Evolutionary conservation across 1,140 invertebrate genomes (phyloP), one percentile per base, ranked within the genome.

Genomic region (Caenorhabditis briggsae): DNA sequence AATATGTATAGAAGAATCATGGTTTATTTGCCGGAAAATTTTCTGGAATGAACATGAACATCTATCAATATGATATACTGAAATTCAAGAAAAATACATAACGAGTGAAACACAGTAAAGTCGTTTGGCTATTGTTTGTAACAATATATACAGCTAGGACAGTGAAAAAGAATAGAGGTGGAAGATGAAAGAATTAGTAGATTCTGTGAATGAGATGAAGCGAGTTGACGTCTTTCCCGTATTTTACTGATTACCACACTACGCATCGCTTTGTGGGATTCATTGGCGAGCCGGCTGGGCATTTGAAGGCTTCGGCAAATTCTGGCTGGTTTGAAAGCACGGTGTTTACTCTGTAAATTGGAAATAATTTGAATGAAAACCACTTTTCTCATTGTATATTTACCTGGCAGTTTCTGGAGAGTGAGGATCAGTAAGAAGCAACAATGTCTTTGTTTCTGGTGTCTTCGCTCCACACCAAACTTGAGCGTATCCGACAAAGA

Each of bases 231-330:
- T 6, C 33, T 61, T 64, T 84, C 56, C 59, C 59, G 46, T 61
- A 33, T 43, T 64, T 16, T 61, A 18, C 14, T 65, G 25, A 11
- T 65, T 93, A 98, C 93, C 96, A 97, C 88, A 97, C 96, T 90
- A 96, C 96, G 93, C 96, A 98, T 91, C 95, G 95, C 6, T 93
- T 91, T n/a, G 92, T 90, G 0, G 96, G 96, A 93, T 97, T 97
- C 96, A 98, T 97, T 0, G 93, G 93, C 0, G 95, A 94, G 8
- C 95, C 95, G 1, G 91, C 89, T 0, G 94, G 94, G 93, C 97
- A 98, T 1, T 95, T 94, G 93, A 95, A 98, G 2, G 95, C 95
- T 74, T 94, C 92, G 0, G 96, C 94, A 92, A 98, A 98, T 88
- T 97, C 96, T 56, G 94, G 92, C 0, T 95, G 96, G 92, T 98